phyloP scores from a whole-genome alignment of 2,797 vertebrate genomes.

The Hephaestus fuliginosus region DNA sequence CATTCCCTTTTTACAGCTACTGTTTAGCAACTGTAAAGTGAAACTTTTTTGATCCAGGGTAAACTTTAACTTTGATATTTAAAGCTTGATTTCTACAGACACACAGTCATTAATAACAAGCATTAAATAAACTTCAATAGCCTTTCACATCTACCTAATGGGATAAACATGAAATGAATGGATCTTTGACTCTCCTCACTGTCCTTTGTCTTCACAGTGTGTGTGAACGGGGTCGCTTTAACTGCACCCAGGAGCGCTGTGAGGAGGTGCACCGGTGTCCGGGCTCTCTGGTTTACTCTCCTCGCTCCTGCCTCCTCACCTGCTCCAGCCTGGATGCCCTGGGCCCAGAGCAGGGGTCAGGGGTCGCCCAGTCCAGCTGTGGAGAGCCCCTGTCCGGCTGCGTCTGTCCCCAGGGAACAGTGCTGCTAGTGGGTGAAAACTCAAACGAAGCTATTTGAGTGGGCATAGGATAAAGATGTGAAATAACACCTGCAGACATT shows the following conservation, averaged over 20 bases:
- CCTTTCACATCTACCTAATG: background rate
- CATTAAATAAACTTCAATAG: background rate
- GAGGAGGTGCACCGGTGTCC: conserved; percentile 85
- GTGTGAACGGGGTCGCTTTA: conserved; percentile 86
- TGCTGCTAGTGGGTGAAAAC: conserved; percentile 86
- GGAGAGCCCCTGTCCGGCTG: conserved; percentile 85
- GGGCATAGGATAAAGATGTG: background rate
- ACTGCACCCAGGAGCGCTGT: conserved; percentile 85
- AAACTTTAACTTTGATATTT: background rate
- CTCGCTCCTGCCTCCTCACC: conserved; percentile 89
- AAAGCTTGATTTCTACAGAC: background rate
- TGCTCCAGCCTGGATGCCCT: conserved; percentile 84
- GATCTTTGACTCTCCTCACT: background rate
- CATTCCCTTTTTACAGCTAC: conserved; percentile 7
- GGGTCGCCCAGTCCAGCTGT: conserved; percentile 76
- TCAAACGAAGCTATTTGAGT: background rate
- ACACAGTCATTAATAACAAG: background rate
- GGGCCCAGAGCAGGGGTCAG: conserved; percentile 71
- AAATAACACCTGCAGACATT: background rate
- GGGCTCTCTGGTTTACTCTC: conserved; percentile 83
- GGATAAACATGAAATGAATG: background rate
- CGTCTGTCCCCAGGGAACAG: conserved; percentile 88
- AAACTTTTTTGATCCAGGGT: conserved; percentile 5
- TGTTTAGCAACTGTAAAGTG: background rate
- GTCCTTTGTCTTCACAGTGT: conserved; percentile 73